Evolutionary conservation across 2,113 vertebrate genomes (phyloP).

Genomic region (Cephalopterus ornatus): DNA sequence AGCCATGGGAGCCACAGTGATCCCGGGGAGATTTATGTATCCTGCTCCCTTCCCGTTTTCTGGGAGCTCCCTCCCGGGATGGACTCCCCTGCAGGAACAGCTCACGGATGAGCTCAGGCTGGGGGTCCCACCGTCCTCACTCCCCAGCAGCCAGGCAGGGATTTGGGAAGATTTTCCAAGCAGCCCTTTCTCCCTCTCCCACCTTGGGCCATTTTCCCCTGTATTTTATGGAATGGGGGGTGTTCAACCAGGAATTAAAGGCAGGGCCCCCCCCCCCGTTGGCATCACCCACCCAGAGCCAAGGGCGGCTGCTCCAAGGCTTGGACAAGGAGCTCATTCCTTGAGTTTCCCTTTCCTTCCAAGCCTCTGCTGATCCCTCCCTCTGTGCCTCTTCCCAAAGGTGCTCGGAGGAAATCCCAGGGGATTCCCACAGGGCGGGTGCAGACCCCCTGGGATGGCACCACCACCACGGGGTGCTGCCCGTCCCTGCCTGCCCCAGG

Average conservation of each 20-base stretch:
- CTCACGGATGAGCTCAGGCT: neutral
- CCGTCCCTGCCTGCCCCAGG: neutral
- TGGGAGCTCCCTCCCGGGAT: neutral
- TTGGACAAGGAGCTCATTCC: neutral
- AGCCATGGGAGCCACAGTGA: rapidly evolving
- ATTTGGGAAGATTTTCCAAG: neutral
- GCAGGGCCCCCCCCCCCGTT: too few relatives aligned
- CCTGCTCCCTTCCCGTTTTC: neutral
- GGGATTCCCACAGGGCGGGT: neutral
- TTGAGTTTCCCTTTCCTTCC: neutral
- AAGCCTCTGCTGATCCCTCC: neutral
- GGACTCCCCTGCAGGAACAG: neutral
- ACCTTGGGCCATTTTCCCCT: neutral
- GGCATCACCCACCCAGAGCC: neutral
- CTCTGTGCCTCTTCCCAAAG: neutral
- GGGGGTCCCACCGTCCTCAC: neutral
- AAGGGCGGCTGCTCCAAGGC: neutral
- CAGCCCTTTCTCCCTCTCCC: neutral
- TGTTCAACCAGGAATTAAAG: neutral
- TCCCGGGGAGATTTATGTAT: neutral
- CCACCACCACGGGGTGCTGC: neutral
- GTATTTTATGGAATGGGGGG: neutral
- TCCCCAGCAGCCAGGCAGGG: neutral
- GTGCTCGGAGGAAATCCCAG: neutral
- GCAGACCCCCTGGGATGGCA: neutral